Base-by-base conservation (phyloP, 30 jellyfish, hydroid and myxozoan species). In the Pseudorhiza aurosa region DNA sequence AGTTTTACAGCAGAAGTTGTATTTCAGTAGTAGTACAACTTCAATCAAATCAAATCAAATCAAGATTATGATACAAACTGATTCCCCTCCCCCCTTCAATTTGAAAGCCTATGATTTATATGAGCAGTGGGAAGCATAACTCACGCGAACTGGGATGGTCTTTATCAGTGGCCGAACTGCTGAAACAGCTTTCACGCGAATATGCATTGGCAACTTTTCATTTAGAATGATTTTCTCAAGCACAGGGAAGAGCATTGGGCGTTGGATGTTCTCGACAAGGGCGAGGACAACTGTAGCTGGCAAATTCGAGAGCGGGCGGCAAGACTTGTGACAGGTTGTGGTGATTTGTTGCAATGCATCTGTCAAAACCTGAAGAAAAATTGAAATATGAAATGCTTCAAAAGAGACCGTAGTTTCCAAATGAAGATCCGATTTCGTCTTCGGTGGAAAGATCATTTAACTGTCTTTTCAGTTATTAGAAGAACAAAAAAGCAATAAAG, bases 241-340 rank as follows among this genome's bases (percentile, higher is more conserved):
- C 24, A 10, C 21, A 8, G 94, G 79, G 40, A 68, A 58, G 58
- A 71, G 64, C 43, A 30, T n/a, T 4, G 94, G 94, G 30, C 73
- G 82, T 58, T 69, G 81, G 53, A 68, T 32, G 33, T 82, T 82
- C 62, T 82, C 94, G 28, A 68, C 94, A 25, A 82, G 25, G 32
- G 87, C 81, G 65, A 82, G 12, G 27, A 82, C 86, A 33, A 69
- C 94, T 2, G 76, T 69, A 53, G 87, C 87, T 3, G 94, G 80
- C 26, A 82, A 28, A 12, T 58, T 58, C 27, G 19, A 27, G 3
- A 53, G 28, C 0, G 94, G 82, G 7, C 30, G 36, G 47, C 94
- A 82, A 4, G 43, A 29, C 26, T 47, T 35, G n/a, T 47, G 42
- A 74, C 94, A 82, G 1, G 2, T 32, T 31, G 65, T 39, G 65